These are phyloP conservation scores for Cosmia pyralina DNA, from an alignment of 2,888 invertebrate genomes.

Conservation along the genomic window DNA sequence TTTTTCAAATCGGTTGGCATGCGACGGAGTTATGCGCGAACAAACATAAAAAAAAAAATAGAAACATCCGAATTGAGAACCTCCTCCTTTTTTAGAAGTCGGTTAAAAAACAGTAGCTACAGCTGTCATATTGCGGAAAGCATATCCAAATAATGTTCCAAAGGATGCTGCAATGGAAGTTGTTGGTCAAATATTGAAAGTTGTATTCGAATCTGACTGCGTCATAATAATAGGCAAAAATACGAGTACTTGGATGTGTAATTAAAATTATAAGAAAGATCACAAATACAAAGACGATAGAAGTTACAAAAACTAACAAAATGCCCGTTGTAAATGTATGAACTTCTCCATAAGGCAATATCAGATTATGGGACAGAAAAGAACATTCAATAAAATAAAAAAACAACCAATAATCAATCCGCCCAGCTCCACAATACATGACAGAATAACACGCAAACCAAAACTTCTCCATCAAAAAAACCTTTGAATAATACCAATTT, in stretches of 20 bases:
- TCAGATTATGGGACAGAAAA: not conserved
- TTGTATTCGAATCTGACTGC: not conserved
- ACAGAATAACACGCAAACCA: conserved; percentile 54
- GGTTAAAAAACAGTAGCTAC: not conserved
- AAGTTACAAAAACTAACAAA: not conserved
- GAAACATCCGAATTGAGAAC: no score
- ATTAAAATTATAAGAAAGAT: not conserved
- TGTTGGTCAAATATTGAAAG: not conserved
- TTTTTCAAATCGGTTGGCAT: no score
- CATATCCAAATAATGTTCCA: no score
- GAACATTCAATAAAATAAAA: conserved; percentile 34
- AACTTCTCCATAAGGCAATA: not conserved
- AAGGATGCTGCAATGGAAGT: not conserved
- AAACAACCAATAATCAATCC: conserved; percentile 45
- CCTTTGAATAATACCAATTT: conserved; percentile 62
- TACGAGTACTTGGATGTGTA: not conserved
- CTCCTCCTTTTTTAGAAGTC: no score
- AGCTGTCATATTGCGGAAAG: rapidly evolving
- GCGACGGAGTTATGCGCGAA: no score
- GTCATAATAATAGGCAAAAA: not conserved
- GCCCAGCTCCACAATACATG: conserved; percentile 56
- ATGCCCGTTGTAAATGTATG: no score
- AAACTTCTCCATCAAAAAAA: conserved; percentile 60
- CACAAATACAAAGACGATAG: not conserved
- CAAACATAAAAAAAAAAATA: no score